Evolutionary conservation across 2,797 vertebrate genomes (phyloP), one percentile per base, ranked within the genome.

Genomic region (Sandelia bainsii): DNA sequence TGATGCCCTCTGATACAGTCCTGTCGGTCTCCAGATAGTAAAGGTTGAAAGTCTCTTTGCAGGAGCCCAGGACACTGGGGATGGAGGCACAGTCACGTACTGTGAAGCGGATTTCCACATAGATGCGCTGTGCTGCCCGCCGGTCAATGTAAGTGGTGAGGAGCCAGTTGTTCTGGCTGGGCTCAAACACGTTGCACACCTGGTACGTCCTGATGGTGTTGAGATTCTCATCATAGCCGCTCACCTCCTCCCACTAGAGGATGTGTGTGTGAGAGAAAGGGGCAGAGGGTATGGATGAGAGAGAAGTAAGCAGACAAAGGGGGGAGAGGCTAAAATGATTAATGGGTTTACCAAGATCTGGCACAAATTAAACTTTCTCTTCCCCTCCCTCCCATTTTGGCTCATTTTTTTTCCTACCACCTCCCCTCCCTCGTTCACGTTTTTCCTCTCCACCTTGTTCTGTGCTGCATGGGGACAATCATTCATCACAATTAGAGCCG

Each of bases 101-200:
- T 0, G 98, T 99, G 92, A 99, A 99, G 77, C 97, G 96, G 94
- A 99, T 98, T 94, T 99, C 98, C 34, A 97, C 94, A 56, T 99
- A 99, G 92, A 99, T 96, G n/a, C 98, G 96, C 20, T 98, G 97
- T 1, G 98, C 97, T 0, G 96, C 96, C 2, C 95, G 93, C 6
- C 98, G 93, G 87, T 97, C 95, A 69, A 99, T 96, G 92, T 98
- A 97, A 0, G 96, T 98, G n/a, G 97, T 99, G 72, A 97, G 97
- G 40, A 99, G 96, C 98, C 98, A 99, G 92, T 99, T 99, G 93
- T 99, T 99, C 93, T 99, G 98, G 89, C 96, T 99, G 86, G 97
- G 97, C 81, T 99, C 97, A 54, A 99, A 98, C 87, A 99, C 98
- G 0, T 98, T 99, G 94, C 98, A 99, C 90, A 99, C 98, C 93